These are phyloP conservation scores for Engraulis encrasicolus DNA, from an alignment of 2,113 vertebrate species.

Conservation along the genomic window DNA sequence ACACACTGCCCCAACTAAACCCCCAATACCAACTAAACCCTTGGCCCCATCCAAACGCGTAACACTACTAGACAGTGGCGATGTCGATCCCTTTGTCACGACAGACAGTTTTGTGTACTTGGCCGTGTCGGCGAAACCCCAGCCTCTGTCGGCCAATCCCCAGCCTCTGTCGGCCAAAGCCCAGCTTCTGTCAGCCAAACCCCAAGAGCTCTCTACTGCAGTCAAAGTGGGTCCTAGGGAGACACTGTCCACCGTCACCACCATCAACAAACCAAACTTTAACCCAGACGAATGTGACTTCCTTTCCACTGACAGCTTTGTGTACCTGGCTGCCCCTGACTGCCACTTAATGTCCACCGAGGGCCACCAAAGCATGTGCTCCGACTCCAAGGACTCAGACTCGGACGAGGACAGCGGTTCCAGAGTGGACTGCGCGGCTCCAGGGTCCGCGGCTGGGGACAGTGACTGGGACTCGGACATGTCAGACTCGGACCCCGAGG, in stretches of 20 bases:
- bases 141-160: too few relatives aligned
- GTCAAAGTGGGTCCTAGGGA: conserved; percentile 21
- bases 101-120: conserved; percentile 80
- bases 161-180: too few relatives aligned
- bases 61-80: conserved; percentile 68
- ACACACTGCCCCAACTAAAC: conserved; percentile 50
- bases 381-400: conserved; percentile 69
- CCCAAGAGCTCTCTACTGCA: conserved; percentile 37
- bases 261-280: conserved; percentile 48
- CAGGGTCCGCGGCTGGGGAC: conserved; percentile 71
- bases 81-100: conserved; percentile 75
- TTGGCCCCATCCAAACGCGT: conserved; percentile 48
- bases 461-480: conserved; percentile 80
- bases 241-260: conserved; percentile 34
- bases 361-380: conserved; percentile 67
- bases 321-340: conserved; percentile 78
- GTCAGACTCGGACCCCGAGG: conserved; percentile 68
- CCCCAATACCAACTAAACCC: conserved; percentile 70
- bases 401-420: conserved; percentile 79
- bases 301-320: conserved; percentile 79
- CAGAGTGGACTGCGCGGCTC: conserved; percentile 68
- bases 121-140: conserved; percentile 67
- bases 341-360: conserved; percentile 72
- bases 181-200: too few relatives aligned
- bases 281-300: conserved; percentile 76